Evolutionary conservation across 2,797 vertebrate species (phyloP), one percentile per base, ranked within the genome.

Genomic region (Lemur catta): DNA sequence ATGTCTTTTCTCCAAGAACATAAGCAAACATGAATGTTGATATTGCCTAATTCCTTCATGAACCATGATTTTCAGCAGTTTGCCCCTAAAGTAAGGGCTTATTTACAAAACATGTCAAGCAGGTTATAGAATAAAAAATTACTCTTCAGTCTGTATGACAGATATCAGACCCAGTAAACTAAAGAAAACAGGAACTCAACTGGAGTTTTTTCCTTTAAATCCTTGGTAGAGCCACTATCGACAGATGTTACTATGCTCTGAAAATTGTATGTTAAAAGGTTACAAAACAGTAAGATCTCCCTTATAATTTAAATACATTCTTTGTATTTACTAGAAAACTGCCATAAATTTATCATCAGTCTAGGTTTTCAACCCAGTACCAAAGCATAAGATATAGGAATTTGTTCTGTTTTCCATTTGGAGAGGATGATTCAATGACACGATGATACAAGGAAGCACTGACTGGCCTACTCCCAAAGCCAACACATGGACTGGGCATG

Each of bases 391-490:
- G 26, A 76, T 86, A 52, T 0, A 67, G 26, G 92, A 46, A 50
- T 74, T 93, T 85, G 80, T 89, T 91, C 85, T 93, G 59, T 67
- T 89, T 96, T 78, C 78, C 1, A 1, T n/a, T 75, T 93, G 97
- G 69, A 91, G 92, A 81, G 86, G 94, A 38, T 35, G 38, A 96
- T 79, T 95, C 88, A 96, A 71, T 50, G 92, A 96, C 71, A 52
- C 92, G 91, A 96, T 76, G 80, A 97, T 80, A 95, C 82, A 89
- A 50, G 79, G 97, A 97, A 61, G 81, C 95, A 95, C 95, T 7
- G 20, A 81, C 92, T 89, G 80, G 93, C 55, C 92, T 84, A 0
- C 52, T 95, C 86, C 87, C 90, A 82, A 91, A 61, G 87, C 72
- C 50, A 84, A 52, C 69, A 97, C 28, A 94, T 38, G 89, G 75